Evolutionary conservation across 2,888 invertebrate genomes (phyloP), one percentile per base, ranked within the genome.

Genomic region (Limnephilus auricula): DNA sequence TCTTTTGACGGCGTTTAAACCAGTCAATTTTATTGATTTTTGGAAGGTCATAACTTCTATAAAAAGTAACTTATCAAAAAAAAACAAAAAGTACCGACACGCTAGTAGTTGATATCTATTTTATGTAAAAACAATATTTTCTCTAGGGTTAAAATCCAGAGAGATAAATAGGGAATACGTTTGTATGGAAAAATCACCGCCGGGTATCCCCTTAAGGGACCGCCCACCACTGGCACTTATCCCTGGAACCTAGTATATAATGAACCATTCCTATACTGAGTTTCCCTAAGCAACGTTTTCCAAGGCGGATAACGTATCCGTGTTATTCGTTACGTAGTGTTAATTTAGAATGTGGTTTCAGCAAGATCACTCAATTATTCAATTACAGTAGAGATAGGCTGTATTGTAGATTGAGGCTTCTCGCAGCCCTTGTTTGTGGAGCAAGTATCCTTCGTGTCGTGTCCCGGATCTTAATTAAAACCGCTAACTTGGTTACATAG

Each of bases 331-430:
- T 34, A 65, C 79, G 79, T 88, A 79, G 37, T 37, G 78, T 79
- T 88, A 34, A 88, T 88, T 79, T 79, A 37, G 34, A 34, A 79
- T 88, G 78, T 45, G 87, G 79, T 79, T 88, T 88, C 65, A 78
- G 32, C 78, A 78, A 88, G 78, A 88, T 88, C 87, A 88, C 32
- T 88, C 79, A 88, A 88, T 88, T 88, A 88, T 88, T 65, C 87
- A 40, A 78, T 79, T 15, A 30, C 40, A 13, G 18, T 37, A 37
- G 34, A 82, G 82, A 34, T 31, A 82, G 18, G 82, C 82, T 34
- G 82, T 32, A 82, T 82, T 82, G 82, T 82, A 82, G 34, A 82
- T 82, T 18, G 6, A 37, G 13, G 34, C 10, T 32, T n/a, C 32
- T 25, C 6, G 34, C 25, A 34, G 25, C 0, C 82, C 25, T 2